Evolutionary conservation across 2,888 invertebrate genomes (phyloP).

Genomic region (Amiota minor): DNA sequence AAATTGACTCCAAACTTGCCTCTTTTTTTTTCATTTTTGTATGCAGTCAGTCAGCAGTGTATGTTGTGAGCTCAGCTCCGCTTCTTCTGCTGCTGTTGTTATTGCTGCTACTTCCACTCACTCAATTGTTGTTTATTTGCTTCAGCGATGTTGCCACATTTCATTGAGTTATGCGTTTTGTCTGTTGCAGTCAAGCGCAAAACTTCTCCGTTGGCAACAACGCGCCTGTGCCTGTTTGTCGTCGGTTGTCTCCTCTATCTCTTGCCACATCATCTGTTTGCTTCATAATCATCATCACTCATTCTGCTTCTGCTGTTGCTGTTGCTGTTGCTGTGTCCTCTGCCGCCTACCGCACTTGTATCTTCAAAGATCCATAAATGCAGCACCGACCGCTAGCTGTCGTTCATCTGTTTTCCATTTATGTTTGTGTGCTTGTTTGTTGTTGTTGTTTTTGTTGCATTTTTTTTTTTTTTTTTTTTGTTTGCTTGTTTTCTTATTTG

Average conservation of each 20-base stretch:
- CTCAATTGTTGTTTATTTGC: background rate
- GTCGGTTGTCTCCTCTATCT: background rate
- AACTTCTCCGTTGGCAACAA: constrained; percentile 52
- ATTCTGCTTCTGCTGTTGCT: constrained; percentile 25
- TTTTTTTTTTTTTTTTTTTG: constrained; percentile 11
- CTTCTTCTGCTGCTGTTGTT: background rate
- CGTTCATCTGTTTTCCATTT: constrained; percentile 35
- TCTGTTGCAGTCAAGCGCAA: constrained; percentile 48
- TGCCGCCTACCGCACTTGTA: background rate
- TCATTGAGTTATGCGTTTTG: constrained; percentile 46
- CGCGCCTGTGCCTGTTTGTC: constrained; percentile 1
- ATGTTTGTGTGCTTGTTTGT: constrained; percentile 43
- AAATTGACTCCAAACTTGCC: too few relatives aligned
- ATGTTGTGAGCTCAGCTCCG: too few relatives aligned
- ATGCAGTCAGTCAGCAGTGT: too few relatives aligned
- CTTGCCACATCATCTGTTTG: background rate
- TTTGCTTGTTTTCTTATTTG: constrained; percentile 22
- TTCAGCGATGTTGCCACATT: constrained; percentile 53
- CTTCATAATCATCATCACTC: too few relatives aligned
- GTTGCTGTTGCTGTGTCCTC: constrained; percentile 39
- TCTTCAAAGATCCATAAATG: background rate
- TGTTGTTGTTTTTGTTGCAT: background rate
- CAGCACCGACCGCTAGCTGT: constrained; percentile 11
- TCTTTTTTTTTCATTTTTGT: too few relatives aligned
- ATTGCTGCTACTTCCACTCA: background rate